Percentiles rank a stretch among this genome's conserved stretches.
Evolutionary conservation across 2,797 vertebrate species (phyloP).

Genomic region (Anguilla megastoma): DNA sequence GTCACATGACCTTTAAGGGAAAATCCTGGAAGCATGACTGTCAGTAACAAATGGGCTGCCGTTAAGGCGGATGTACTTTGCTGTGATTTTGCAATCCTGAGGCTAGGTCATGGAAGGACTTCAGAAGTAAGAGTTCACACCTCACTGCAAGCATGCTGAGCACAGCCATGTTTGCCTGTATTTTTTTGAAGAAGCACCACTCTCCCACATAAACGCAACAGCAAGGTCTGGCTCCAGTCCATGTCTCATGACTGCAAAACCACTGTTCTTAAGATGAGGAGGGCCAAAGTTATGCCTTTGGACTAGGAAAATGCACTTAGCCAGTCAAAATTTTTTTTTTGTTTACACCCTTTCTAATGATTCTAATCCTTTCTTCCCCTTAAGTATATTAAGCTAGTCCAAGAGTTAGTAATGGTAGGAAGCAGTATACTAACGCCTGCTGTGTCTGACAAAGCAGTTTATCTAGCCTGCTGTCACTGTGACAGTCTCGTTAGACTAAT

Average conservation of each 20-base stretch:
- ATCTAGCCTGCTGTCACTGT: neutral
- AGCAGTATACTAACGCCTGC: neutral
- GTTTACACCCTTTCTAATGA: neutral
- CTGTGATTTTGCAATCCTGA: neutral
- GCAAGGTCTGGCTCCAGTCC: neutral
- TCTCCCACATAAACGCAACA: no score
- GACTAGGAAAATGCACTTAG: neutral
- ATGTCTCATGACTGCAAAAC: neutral
- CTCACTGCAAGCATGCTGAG: neutral
- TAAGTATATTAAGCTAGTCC: neutral
- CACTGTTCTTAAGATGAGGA: neutral
- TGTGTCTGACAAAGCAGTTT: constrained; percentile 3
- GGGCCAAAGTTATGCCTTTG: neutral
- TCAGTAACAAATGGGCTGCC: neutral
- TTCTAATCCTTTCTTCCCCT: neutral
- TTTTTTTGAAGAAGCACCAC: neutral
- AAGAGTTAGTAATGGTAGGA: neutral
- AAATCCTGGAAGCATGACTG: neutral
- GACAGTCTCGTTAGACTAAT: constrained; percentile 5
- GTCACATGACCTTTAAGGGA: neutral
- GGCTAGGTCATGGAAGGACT: neutral
- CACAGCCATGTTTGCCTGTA: neutral
- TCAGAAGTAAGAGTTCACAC: neutral
- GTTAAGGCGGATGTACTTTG: neutral
- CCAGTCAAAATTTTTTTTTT: neutral